Conservation (phyloP, 2,888 invertebrate genomes). For the Dendrolimus houi region DNA sequence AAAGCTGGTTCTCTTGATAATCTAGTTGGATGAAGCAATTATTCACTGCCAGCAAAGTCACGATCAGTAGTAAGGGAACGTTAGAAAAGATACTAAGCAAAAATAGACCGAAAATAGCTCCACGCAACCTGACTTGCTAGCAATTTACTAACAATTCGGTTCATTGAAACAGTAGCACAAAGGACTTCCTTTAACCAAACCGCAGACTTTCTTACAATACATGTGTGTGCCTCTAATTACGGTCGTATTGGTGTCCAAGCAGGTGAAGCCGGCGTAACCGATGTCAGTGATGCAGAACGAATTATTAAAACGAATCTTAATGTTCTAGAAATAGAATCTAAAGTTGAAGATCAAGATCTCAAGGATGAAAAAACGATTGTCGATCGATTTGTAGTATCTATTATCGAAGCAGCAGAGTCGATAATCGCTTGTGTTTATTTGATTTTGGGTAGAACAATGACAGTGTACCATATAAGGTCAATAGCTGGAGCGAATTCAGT, state of each 20-base stretch:
- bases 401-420: conserved; percentile 34
- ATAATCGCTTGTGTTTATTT: conserved; percentile 25
- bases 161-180: conserved; percentile 19
- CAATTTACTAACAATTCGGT: conserved; percentile 4
- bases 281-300: conserved; percentile 47
- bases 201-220: conserved; percentile 51
- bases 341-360: conserved; percentile 19
- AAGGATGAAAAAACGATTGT: conserved; percentile 36
- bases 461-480: conserved; percentile 46
- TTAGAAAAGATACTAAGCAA: background rate
- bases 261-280: conserved; percentile 60
- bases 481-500: conserved; percentile 64
- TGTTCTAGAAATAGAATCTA: conserved; percentile 10
- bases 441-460: conserved; percentile 44
- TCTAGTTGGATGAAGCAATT: no score
- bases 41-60: no score
- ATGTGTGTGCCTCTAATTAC: conserved; percentile 60
- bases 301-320: conserved; percentile 16
- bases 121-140: background rate
- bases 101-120: background rate
- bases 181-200: conserved; percentile 55
- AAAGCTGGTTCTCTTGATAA: no score
- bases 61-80: no score
- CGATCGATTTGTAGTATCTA: conserved; percentile 48
- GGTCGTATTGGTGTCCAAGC: conserved; percentile 68